Percentiles rank a stretch among this genome's conserved stretches.
phyloP scores from a whole-genome alignment of 2,797 vertebrate species.

The Uromys caudimaculatus region DNA sequence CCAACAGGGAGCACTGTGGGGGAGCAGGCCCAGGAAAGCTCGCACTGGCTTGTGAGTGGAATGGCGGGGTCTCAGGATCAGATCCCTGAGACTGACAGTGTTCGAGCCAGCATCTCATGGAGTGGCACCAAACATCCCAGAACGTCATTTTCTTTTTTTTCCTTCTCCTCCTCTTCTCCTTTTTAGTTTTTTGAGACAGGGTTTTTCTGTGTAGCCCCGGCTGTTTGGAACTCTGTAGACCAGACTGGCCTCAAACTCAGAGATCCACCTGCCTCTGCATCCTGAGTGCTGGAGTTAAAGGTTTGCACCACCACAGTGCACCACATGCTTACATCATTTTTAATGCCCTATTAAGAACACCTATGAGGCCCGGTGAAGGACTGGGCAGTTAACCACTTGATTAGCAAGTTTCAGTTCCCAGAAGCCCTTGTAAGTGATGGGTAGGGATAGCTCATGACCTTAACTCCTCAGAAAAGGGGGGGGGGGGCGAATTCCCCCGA shows the following conservation, averaged over 20 bases:
- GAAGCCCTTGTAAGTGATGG: neutral
- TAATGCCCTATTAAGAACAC: neutral
- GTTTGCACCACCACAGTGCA: accelerated
- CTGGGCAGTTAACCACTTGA: neutral
- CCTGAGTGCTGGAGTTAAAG: neutral
- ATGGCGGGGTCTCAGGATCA: neutral
- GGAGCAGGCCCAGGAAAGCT: neutral
- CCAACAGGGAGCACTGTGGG: neutral
- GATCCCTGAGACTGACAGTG: neutral
- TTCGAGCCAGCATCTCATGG: neutral
- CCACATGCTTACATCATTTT: neutral
- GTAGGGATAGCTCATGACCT: neutral
- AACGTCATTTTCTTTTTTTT: neutral
- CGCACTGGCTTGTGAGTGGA: neutral
- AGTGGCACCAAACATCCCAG: neutral
- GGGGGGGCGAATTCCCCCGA: neutral
- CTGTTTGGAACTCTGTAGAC: neutral
- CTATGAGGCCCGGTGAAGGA: neutral
- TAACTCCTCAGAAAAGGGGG: neutral
- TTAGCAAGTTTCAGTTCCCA: neutral
- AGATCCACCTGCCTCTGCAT: neutral
- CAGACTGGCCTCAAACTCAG: neutral
- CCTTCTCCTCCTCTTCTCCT: neutral
- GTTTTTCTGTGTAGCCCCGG: neutral
- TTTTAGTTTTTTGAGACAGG: neutral